Evolutionary conservation across 2,113 vertebrate species (phyloP).

Genomic region (Stomatorhinus ivindoensis): DNA sequence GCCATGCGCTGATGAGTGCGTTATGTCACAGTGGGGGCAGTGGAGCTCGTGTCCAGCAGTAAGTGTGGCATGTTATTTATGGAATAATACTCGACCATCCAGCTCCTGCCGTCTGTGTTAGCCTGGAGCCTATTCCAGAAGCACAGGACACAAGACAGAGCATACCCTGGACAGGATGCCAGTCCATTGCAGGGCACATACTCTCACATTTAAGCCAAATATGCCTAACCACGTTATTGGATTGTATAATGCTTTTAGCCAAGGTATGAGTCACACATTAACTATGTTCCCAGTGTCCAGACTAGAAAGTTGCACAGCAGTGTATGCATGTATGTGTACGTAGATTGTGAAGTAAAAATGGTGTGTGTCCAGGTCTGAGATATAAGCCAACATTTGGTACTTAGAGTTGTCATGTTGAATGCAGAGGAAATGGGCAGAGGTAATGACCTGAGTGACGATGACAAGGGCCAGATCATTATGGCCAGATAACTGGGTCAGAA

Average conservation of each 20-base stretch:
- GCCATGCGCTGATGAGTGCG: slow-evolving; percentile 80
- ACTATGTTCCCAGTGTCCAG: background rate
- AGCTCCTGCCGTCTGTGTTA: background rate
- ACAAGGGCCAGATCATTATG: background rate
- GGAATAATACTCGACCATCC: background rate
- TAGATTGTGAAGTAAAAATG: background rate
- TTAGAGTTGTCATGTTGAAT: background rate
- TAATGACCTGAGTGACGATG: background rate
- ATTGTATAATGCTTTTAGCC: background rate
- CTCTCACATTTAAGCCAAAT: background rate
- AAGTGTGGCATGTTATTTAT: slow-evolving; percentile 30
- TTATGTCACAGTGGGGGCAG: slow-evolving; percentile 75
- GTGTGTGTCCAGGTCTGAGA: background rate
- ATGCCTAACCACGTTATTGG: background rate
- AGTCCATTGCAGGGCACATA: background rate
- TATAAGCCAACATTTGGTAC: background rate
- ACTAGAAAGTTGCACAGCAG: background rate
- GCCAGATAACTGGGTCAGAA: background rate
- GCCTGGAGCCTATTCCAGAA: background rate
- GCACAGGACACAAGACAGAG: background rate
- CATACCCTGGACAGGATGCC: background rate
- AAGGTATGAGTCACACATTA: background rate
- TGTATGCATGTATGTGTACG: background rate
- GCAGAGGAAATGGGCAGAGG: background rate
- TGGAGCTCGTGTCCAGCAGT: slow-evolving; percentile 87